Conservation (phyloP, 2,113 vertebrate genomes). For the Zosterops japonicus region DNA sequence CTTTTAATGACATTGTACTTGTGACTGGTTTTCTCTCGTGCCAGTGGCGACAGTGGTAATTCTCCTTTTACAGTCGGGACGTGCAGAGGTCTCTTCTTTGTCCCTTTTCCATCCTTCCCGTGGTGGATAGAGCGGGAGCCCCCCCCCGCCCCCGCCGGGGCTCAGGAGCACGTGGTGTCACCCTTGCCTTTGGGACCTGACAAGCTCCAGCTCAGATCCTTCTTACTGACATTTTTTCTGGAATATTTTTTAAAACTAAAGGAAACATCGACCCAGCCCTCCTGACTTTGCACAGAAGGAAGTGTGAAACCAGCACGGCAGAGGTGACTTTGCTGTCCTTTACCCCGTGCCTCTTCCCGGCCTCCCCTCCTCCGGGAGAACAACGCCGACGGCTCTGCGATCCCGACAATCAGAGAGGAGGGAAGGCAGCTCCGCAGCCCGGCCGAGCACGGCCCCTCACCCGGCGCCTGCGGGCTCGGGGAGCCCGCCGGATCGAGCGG, state of each 20-base stretch:
- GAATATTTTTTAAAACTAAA: slow-evolving; percentile 18
- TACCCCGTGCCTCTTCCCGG: background rate
- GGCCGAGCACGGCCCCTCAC: background rate
- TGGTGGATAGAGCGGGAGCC: slow-evolving; percentile 5
- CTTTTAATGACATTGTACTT: slow-evolving; percentile 58
- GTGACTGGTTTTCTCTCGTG: slow-evolving; percentile 61
- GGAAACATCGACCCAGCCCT: background rate
- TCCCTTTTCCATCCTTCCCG: background rate
- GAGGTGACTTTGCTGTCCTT: background rate
- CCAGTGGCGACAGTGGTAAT: slow-evolving; percentile 46
- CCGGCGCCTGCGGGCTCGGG: background rate
- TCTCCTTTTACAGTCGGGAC: background rate
- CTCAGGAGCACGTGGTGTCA: background rate
- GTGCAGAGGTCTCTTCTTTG: background rate
- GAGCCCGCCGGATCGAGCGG: background rate
- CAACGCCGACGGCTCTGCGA: fast-evolving
- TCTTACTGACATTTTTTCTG: slow-evolving; percentile 26
- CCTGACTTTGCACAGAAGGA: slow-evolving; percentile 69
- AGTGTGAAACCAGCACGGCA: slow-evolving; percentile 38
- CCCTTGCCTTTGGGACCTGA: slow-evolving; percentile 33
- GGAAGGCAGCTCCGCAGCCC: background rate
- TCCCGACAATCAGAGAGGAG: background rate
- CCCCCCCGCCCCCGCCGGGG: background rate
- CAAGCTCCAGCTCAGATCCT: slow-evolving; percentile 20
- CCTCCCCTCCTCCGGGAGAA: background rate